phyloP scores from a whole-genome alignment of 1,140 invertebrate species.

The Mylabris phalerata region DNA sequence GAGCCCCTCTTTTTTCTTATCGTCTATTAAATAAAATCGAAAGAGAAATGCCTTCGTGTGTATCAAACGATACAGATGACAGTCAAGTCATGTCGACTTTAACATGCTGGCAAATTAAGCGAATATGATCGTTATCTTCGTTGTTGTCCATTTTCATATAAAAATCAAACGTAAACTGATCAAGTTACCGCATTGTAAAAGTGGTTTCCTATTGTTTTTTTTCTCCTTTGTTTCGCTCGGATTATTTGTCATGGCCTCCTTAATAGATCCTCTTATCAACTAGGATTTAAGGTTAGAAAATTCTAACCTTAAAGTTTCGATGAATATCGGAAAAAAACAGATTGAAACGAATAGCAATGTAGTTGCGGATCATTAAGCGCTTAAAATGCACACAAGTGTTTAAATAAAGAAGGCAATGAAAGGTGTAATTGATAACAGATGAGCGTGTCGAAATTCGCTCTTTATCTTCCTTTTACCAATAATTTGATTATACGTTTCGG shows the following conservation, averaged over 20 bases:
- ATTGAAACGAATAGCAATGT: conserved; percentile 16
- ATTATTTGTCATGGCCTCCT: background rate
- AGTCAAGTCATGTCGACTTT: conserved; percentile 22
- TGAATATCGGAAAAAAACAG: too few species aligned
- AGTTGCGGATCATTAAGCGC: conserved; percentile 33
- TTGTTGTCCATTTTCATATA: too few species aligned
- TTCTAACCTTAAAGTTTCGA: too few species aligned
- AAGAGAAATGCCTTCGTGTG: too few species aligned
- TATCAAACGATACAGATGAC: background rate
- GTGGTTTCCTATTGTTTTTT: too few species aligned
- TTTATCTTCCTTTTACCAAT: background rate
- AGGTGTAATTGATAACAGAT: conserved; percentile 36
- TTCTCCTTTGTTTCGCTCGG: background rate
- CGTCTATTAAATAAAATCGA: too few species aligned
- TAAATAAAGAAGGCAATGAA: conserved; percentile 38
- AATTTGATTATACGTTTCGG: too few species aligned
- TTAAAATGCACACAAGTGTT: conserved; percentile 33
- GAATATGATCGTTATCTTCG: background rate
- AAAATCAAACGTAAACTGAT: too few species aligned
- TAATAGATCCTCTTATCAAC: too few species aligned
- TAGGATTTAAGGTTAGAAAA: too few species aligned
- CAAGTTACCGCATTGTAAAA: too few species aligned
- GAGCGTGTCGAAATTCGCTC: conserved; percentile 14
- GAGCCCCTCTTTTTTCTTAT: too few species aligned
- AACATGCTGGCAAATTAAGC: conserved; percentile 29